Conservation (phyloP, 30 jellyfish, hydroid and myxozoan species). For the Chironex yamaguchii region DNA sequence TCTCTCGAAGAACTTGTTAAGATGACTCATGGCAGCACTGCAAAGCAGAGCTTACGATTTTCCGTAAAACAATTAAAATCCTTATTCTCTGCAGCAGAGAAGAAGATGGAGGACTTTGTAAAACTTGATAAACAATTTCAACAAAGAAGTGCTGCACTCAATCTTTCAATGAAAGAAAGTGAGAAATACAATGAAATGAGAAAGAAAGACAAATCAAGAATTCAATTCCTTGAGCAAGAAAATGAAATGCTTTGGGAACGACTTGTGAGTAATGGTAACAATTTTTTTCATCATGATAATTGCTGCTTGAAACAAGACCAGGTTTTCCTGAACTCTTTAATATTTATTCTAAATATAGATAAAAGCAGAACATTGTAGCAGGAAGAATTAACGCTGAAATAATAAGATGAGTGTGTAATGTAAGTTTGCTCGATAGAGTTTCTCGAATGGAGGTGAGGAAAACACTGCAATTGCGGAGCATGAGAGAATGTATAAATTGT, state of each 20-base stretch:
- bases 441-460: too few species aligned
- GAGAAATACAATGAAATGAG: conserved; percentile 12
- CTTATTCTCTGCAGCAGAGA: conserved; percentile 43
- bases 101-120: conserved; percentile 26
- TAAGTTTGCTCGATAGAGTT: too few species aligned
- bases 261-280: conserved; percentile 14
- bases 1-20: conserved; percentile 50
- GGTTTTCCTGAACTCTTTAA: too few species aligned
- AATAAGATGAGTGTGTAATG: too few species aligned
- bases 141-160: conserved; percentile 1
- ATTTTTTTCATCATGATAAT: too few species aligned
- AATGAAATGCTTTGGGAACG: conserved; percentile 10
- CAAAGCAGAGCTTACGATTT: conserved; percentile 32
- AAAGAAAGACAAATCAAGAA: not conserved
- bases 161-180: not conserved
- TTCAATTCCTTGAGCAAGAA: conserved; percentile 1
- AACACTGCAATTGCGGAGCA: too few species aligned
- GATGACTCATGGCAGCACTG: conserved; percentile 37
- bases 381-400: too few species aligned
- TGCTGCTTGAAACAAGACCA: too few species aligned
- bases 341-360: too few species aligned
- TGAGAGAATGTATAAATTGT: too few species aligned
- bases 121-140: conserved; percentile 9
- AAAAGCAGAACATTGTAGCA: too few species aligned
- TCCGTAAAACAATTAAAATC: conserved; percentile 46